A percentile compares a stretch with the other conserved stretches of the same genome.
These are phyloP conservation scores for Petrophora chlorosata DNA, from an alignment of 2,888 invertebrate genomes.

Conservation along the genomic window DNA sequence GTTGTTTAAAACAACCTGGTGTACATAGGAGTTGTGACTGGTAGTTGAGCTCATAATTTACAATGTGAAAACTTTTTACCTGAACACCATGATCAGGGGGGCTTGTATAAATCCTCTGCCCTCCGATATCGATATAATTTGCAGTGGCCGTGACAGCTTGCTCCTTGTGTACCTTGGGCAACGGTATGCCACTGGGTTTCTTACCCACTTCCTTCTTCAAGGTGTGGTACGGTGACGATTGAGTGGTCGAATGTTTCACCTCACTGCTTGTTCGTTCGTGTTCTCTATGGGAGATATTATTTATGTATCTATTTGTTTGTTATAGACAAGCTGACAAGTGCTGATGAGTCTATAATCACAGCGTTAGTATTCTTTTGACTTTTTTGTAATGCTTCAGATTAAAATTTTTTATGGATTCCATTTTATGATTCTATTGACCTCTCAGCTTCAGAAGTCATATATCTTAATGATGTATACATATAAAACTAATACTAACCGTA, in stretches of 20 bases:
- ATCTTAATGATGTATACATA: not conserved
- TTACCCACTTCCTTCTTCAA: slow-evolving; percentile 71
- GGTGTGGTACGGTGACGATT: slow-evolving; percentile 78
- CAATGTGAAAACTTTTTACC: slow-evolving; percentile 48
- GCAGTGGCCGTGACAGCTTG: slow-evolving; percentile 67
- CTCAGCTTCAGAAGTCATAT: not conserved
- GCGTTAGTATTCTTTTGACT: too few species aligned
- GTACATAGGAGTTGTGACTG: too few species aligned
- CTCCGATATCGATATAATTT: slow-evolving; percentile 78
- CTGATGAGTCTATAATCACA: too few species aligned
- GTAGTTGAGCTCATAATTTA: too few species aligned
- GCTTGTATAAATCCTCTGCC: slow-evolving; percentile 77
- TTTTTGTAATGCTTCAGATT: too few species aligned
- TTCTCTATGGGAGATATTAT: slow-evolving; percentile 62
- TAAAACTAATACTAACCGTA: slow-evolving; percentile 54
- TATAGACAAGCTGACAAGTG: too few species aligned
- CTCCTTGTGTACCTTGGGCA: slow-evolving; percentile 75
- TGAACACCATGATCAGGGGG: slow-evolving; percentile 81
- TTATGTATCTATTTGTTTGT: too few species aligned
- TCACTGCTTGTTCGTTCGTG: slow-evolving; percentile 78
- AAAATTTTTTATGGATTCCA: too few species aligned
- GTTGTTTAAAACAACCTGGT: too few species aligned
- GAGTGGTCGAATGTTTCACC: slow-evolving; percentile 71
- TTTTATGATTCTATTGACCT: too few species aligned
- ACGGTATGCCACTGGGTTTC: slow-evolving; percentile 77